These are phyloP conservation scores for Gadus chalcogrammus DNA, from an alignment of 2,113 vertebrate species.

Conservation along the genomic window DNA sequence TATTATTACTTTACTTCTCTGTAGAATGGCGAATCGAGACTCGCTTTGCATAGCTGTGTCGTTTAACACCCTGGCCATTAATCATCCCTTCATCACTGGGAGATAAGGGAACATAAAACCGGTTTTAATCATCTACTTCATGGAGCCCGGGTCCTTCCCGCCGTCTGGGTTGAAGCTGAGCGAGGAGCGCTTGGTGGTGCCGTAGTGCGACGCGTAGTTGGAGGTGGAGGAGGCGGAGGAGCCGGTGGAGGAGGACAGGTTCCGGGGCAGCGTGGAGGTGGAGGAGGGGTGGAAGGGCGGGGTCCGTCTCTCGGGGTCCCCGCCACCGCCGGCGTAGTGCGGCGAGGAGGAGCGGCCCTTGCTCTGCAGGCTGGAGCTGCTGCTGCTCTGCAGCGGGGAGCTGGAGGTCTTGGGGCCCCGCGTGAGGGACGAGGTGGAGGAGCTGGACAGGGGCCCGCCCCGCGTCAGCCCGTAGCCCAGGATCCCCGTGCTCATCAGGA, in stretches of 20 bases:
- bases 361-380: slow-evolving; percentile 79
- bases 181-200: slow-evolving; percentile 50
- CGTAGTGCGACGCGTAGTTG: slow-evolving; percentile 24
- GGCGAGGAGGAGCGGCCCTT: slow-evolving; percentile 66
- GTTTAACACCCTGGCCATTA: slow-evolving; percentile 33
- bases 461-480: slow-evolving; percentile 77
- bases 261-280: slow-evolving; percentile 67
- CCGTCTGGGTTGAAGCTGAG: slow-evolving; percentile 46
- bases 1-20: too few species aligned
- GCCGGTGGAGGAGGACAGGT: slow-evolving; percentile 77
- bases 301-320: slow-evolving; percentile 76
- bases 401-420: slow-evolving; percentile 84
- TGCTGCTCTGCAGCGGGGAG: slow-evolving; percentile 85
- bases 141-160: slow-evolving; percentile 49
- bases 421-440: slow-evolving; percentile 78
- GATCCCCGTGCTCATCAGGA: slow-evolving; percentile 79
- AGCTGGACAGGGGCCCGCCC: slow-evolving; percentile 80
- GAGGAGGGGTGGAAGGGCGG: slow-evolving; percentile 76
- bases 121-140: slow-evolving; percentile 49
- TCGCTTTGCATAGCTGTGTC: slow-evolving; percentile 64
- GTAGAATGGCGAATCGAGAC: slow-evolving; percentile 45
- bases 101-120: too few species aligned
- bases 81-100: too few species aligned
- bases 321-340: slow-evolving; percentile 70
- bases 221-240: slow-evolving; percentile 67